Evolutionary conservation across 1,140 invertebrate species (phyloP).

Genomic region (Leguminivora glycinivorella): DNA sequence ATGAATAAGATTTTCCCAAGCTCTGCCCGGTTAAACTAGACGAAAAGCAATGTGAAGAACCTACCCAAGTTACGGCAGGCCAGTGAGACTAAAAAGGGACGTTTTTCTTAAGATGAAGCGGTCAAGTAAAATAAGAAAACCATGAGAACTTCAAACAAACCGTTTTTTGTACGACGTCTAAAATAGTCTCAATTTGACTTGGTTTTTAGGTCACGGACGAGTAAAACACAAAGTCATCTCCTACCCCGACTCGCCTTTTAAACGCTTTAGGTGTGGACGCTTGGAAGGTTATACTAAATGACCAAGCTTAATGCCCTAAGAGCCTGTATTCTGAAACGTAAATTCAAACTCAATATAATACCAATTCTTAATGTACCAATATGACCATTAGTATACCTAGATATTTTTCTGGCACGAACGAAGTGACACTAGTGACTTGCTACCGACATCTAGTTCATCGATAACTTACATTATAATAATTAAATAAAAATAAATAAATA

Average conservation of each 20-base stretch:
- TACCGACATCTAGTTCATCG: too few species aligned
- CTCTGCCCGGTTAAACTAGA: too few species aligned
- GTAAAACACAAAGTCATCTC: conserved; percentile 24
- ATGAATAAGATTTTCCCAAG: too few species aligned
- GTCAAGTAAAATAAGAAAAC: background rate
- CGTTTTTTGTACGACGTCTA: background rate
- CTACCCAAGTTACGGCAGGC: background rate
- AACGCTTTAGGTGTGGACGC: background rate
- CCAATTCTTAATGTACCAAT: background rate
- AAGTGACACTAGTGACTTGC: too few species aligned
- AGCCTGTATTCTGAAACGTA: background rate
- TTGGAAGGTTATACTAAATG: conserved; percentile 10
- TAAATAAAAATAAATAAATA: too few species aligned
- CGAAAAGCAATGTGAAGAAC: too few species aligned
- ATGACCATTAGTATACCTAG: too few species aligned
- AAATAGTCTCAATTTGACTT: conserved; percentile 3
- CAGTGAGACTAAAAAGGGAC: background rate
- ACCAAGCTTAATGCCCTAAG: background rate
- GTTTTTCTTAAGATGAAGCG: background rate
- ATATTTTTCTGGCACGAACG: too few species aligned
- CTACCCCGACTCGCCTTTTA: conserved; percentile 7
- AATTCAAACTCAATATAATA: background rate
- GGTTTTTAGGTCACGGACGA: conserved; percentile 24
- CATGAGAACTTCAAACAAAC: conserved; percentile 14
- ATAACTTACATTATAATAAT: too few species aligned